Conservation (phyloP, 2,113 vertebrate genomes). For the Hyaena hyaena region DNA sequence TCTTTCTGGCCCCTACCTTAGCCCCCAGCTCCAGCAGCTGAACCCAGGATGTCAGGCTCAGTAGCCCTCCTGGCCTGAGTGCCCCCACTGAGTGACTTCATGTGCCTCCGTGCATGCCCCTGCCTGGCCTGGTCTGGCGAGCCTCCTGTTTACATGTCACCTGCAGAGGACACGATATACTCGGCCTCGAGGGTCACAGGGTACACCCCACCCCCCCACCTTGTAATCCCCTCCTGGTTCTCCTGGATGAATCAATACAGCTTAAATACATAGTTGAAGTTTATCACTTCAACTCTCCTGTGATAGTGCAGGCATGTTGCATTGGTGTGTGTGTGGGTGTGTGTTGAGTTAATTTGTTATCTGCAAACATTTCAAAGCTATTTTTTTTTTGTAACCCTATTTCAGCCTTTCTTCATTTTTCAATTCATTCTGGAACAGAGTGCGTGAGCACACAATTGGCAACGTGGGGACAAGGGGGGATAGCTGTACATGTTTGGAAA, state of each 20-base stretch:
- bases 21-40: not conserved
- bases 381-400: not conserved
- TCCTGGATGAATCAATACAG: not conserved
- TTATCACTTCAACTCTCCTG: not conserved
- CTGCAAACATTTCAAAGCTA: not conserved
- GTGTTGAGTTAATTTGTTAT: not conserved
- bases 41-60: not conserved
- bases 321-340: not conserved
- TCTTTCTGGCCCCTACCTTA: not conserved
- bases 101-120: not conserved
- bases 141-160: not conserved
- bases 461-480: not conserved
- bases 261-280: too few species aligned
- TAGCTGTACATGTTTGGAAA: not conserved
- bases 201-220: too few species aligned
- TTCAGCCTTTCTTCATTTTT: not conserved
- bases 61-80: not conserved
- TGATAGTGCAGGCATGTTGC: not conserved
- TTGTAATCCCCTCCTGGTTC: fast-evolving
- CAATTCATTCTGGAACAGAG: not conserved
- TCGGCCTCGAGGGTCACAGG: not conserved
- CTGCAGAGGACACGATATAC: not conserved
- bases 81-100: fast-evolving
- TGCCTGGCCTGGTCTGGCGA: fast-evolving
- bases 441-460: not conserved